Evolutionary conservation across 2,113 vertebrate species (phyloP).

Genomic region (Sorex fumeus): DNA sequence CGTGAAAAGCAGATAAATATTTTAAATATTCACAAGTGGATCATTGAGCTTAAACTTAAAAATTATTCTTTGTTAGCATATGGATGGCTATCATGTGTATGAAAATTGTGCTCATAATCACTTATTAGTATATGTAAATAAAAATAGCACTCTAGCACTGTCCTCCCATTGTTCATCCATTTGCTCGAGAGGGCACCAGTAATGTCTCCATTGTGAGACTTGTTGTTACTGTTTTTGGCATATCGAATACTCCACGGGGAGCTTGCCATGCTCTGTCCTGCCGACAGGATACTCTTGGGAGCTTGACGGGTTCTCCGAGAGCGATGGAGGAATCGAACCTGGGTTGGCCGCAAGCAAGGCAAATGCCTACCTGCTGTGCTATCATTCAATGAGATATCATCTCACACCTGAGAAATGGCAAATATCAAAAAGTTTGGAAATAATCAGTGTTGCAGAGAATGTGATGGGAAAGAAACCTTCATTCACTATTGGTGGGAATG

Average conservation of each 20-base stretch:
- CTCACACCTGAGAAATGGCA: neutral
- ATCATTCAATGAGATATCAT: neutral
- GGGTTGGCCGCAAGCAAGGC: too few species aligned
- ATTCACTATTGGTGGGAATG: neutral
- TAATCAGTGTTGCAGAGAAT: neutral
- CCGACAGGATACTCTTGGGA: too few species aligned
- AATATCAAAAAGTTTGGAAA: neutral
- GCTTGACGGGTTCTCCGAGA: too few species aligned
- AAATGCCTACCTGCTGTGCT: too few species aligned
- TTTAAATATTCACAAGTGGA: neutral
- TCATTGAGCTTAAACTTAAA: neutral
- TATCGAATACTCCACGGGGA: too few species aligned
- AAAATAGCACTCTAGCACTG: too few species aligned
- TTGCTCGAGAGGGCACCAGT: too few species aligned
- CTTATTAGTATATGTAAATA: neutral
- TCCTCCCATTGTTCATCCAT: too few species aligned
- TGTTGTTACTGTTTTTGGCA: too few species aligned
- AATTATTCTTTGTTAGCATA: neutral
- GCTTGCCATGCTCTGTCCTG: too few species aligned
- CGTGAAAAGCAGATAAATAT: constrained; percentile 48
- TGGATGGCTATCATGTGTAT: neutral
- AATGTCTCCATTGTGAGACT: too few species aligned
- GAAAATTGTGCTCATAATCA: neutral
- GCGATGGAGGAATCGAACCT: too few species aligned
- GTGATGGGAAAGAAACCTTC: neutral